Evolutionary conservation across 2,797 vertebrate genomes (phyloP), one percentile per base, ranked within the genome.

Genomic region (Enteromius argenteus): DNA sequence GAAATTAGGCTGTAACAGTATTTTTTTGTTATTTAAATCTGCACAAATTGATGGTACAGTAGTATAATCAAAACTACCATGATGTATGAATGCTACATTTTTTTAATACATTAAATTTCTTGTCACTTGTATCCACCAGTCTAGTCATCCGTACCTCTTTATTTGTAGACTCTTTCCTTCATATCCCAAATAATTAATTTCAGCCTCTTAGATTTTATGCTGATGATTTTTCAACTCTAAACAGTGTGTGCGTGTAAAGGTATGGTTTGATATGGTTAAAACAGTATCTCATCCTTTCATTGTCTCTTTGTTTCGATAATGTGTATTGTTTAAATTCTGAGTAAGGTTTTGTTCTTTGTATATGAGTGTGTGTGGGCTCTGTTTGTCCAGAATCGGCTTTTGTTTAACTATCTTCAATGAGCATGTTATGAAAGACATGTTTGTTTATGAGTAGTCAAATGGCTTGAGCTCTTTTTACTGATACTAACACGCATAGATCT

Each of bases 151-250:
- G 23, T 42, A 17, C 51, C 11, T 35, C 23, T 76, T 69, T 21
- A 77, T 71, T 79, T 78, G 79, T 78, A 13, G 3, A 74, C 14
- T 68, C 49, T 35, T 75, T 44, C 13, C 17, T 53, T 86, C 73
- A 79, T 51, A 78, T 85, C 71, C 30, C 27, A 74, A 66, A 60
- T 35, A 56, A 68, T 56, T 3, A 62, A 71, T 68, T 32, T 67
- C 64, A 74, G 74, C 84, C 87, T 90, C 87, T 89, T 89, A 80
- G 58, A 74, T 78, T 51, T 46, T 37, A 44, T 73, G 35, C 46
- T 68, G 27, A 67, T 58, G 13, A 80, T n/a, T n/a, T 39, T 37
- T 17, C 35, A 76, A 37, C 51, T 56, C 49, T 39, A 39, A 58
- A 27, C 21, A 17, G 3, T 35, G 21, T 23, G 51, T 75, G 53